Conservation (phyloP, 2,113 vertebrate species). For the Ophthalmolycus amberensis region DNA sequence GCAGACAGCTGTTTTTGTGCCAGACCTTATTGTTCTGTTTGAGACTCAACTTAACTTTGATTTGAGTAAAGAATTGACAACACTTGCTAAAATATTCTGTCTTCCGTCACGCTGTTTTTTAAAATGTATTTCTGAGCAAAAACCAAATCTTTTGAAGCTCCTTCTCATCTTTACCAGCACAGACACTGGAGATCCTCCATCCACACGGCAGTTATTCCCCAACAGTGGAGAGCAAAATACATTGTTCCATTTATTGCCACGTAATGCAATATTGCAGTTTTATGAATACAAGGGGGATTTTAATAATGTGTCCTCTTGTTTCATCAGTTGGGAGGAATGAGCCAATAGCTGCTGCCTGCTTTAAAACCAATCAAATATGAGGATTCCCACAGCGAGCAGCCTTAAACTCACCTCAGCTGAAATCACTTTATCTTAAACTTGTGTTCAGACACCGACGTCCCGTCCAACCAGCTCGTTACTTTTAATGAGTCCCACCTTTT, state of each 20-base stretch:
- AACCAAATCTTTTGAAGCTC: neutral
- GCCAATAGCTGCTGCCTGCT: neutral
- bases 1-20: neutral
- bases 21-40: neutral
- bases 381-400: neutral
- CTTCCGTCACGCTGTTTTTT: neutral
- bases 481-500: neutral
- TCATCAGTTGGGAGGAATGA: neutral
- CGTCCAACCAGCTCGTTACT: neutral
- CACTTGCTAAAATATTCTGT: neutral
- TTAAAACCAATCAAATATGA: conserved; percentile 15
- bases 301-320: neutral
- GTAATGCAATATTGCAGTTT: neutral
- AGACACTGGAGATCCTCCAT: neutral
- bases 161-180: neutral
- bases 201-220: conserved; percentile 1
- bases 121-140: neutral
- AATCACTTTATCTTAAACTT: neutral
- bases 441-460: neutral
- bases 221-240: neutral
- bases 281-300: neutral
- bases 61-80: neutral
- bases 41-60: neutral
- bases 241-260: neutral
- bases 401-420: neutral